Conservation (phyloP, 1,140 invertebrate genomes). For the Proctacanthus coquilletti region DNA sequence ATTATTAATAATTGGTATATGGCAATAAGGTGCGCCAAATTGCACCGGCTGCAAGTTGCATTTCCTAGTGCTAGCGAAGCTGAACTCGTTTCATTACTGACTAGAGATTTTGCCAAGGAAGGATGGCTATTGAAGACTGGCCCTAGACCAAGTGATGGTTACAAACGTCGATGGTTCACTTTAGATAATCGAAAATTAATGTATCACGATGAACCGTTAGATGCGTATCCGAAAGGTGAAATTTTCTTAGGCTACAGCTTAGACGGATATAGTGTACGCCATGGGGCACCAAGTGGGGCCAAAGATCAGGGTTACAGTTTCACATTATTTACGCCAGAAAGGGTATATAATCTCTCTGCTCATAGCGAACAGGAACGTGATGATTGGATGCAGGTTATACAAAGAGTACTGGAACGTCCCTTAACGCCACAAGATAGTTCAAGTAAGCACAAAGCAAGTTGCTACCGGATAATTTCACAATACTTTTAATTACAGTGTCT, state of each 20-base stretch:
- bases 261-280: constrained; percentile 53
- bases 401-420: constrained; percentile 56
- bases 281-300: constrained; percentile 47
- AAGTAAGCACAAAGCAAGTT: constrained; percentile 35
- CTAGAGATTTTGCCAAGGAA: constrained; percentile 66
- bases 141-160: constrained; percentile 58
- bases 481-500: constrained; percentile 43
- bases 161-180: constrained; percentile 75
- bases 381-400: constrained; percentile 63
- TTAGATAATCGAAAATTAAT: constrained; percentile 78
- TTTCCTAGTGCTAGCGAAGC: constrained; percentile 61
- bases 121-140: constrained; percentile 85
- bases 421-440: constrained; percentile 65
- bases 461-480: not conserved
- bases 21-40: constrained; percentile 70
- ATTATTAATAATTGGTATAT: constrained; percentile 80
- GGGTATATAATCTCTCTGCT: constrained; percentile 70
- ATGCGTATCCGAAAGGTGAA: constrained; percentile 80
- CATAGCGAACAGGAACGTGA: constrained; percentile 58
- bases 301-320: constrained; percentile 67
- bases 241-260: constrained; percentile 68
- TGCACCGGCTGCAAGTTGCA: constrained; percentile 66
- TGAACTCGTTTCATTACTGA: constrained; percentile 58
- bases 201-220: constrained; percentile 75
- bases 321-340: constrained; percentile 68